These are phyloP conservation scores for Saccostrea cuccullata DNA, from an alignment of 1,140 invertebrate species.

Conservation along the genomic window DNA sequence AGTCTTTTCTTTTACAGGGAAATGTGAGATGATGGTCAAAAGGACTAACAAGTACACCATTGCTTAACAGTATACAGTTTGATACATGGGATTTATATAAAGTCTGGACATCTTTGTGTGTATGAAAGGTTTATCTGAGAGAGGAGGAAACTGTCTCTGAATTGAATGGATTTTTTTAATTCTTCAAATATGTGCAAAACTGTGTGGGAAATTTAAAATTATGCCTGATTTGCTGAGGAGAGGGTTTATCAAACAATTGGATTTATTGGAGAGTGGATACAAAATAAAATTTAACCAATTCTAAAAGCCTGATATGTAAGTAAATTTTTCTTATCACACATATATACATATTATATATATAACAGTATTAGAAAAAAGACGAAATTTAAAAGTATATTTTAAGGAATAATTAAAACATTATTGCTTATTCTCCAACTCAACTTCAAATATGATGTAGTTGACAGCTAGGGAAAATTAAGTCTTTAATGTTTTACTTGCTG, in stretches of 20 bases:
- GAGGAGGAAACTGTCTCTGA: neutral
- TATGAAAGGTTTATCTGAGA: neutral
- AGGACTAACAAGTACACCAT: neutral
- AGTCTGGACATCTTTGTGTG: neutral
- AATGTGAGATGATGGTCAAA: neutral
- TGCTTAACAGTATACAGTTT: neutral
- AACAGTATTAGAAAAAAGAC: no score
- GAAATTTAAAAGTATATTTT: no score
- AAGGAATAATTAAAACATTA: no score
- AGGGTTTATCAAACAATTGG: neutral
- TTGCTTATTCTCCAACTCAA: no score
- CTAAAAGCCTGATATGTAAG: neutral
- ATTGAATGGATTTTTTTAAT: neutral
- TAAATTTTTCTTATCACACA: neutral
- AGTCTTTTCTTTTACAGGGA: neutral
- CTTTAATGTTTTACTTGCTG: no score
- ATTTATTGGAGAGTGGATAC: neutral
- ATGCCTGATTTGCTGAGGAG: neutral
- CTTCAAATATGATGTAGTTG: no score
- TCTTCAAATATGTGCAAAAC: neutral
- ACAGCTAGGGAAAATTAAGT: no score
- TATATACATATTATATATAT: no score
- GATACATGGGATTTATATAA: neutral
- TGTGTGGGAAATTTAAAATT: neutral
- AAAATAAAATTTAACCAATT: neutral